Conservation (phyloP, 2,113 vertebrate species). For the Pavo muticus region DNA sequence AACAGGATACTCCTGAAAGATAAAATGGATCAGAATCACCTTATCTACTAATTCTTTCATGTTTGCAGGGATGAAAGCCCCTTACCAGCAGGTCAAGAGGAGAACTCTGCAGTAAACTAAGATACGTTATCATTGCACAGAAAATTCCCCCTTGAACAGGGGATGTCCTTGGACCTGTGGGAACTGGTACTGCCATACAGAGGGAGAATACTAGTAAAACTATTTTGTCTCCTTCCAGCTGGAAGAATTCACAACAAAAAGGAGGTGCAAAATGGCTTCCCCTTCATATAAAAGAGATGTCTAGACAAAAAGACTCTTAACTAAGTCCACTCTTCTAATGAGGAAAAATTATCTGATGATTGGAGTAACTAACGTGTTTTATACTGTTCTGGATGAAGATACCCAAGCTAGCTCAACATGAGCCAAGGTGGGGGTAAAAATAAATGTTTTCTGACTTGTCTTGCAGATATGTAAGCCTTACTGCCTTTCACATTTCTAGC, state of each 20-base stretch:
- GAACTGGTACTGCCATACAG: not conserved
- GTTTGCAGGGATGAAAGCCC: not conserved
- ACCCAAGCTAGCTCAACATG: not conserved
- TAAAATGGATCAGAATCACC: not conserved
- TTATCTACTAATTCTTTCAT: not conserved
- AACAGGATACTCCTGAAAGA: not conserved
- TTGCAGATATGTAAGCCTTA: not conserved
- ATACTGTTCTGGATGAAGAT: not conserved
- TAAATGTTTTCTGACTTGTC: not conserved
- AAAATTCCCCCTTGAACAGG: not conserved
- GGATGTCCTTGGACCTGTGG: not conserved
- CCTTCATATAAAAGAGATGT: not conserved
- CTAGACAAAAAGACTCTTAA: not conserved
- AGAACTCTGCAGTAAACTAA: not conserved
- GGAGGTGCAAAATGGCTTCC: not conserved
- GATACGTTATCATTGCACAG: not conserved
- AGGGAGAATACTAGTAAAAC: not conserved
- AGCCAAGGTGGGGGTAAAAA: not conserved
- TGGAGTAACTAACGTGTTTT: not conserved
- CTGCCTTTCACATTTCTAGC: not conserved
- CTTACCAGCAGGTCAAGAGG: not conserved
- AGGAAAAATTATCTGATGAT: not conserved
- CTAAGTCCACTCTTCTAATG: not conserved
- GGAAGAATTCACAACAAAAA: not conserved
- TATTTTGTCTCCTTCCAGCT: not conserved